phyloP scores from a whole-genome alignment of 2,888 invertebrate genomes.

The Dusona sp. region DNA sequence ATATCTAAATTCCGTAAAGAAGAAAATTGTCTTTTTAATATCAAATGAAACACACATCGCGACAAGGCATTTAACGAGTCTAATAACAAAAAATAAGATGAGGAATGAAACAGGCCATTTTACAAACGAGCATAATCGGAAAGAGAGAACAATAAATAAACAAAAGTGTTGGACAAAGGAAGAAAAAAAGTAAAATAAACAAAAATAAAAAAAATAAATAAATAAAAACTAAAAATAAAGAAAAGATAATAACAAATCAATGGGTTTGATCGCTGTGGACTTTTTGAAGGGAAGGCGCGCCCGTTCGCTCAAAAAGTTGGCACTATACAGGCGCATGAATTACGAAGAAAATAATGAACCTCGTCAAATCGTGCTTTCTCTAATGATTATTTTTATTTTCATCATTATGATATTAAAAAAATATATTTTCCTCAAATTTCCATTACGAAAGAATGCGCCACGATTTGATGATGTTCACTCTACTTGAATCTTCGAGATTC shows the following conservation, averaged over 20 bases:
- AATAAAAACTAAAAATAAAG: slow-evolving; percentile 40
- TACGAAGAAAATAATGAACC: slow-evolving; percentile 38
- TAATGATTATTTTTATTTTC: slow-evolving; percentile 4
- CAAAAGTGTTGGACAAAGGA: slow-evolving; percentile 51
- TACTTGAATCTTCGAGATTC: slow-evolving; percentile 52
- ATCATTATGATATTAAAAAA: slow-evolving; percentile 12
- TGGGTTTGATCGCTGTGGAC: slow-evolving; percentile 46
- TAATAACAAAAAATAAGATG: slow-evolving; percentile 75
- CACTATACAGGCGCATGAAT: slow-evolving; percentile 42
- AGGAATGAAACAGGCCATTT: slow-evolving; percentile 78
- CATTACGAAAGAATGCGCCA: slow-evolving; percentile 5
- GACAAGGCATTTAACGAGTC: slow-evolving; percentile 44
- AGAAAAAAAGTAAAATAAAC: slow-evolving; percentile 46
- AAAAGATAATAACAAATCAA: slow-evolving; percentile 61
- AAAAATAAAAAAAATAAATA: neutral
- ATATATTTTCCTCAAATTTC: neutral
- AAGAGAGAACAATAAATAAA: slow-evolving; percentile 64
- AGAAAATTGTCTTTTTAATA: neutral
- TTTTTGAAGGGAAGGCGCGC: slow-evolving; percentile 57
- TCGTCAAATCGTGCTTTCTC: slow-evolving; percentile 31
- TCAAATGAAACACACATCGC: slow-evolving; percentile 10
- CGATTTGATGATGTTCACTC: slow-evolving; percentile 49
- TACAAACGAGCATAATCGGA: slow-evolving; percentile 73
- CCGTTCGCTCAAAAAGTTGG: slow-evolving; percentile 59
- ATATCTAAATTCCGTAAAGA: slow-evolving; percentile 3